Evolutionary conservation across 1,140 invertebrate genomes (phyloP), one percentile per base, ranked within the genome.

Genomic region (Subanguina moxae): DNA sequence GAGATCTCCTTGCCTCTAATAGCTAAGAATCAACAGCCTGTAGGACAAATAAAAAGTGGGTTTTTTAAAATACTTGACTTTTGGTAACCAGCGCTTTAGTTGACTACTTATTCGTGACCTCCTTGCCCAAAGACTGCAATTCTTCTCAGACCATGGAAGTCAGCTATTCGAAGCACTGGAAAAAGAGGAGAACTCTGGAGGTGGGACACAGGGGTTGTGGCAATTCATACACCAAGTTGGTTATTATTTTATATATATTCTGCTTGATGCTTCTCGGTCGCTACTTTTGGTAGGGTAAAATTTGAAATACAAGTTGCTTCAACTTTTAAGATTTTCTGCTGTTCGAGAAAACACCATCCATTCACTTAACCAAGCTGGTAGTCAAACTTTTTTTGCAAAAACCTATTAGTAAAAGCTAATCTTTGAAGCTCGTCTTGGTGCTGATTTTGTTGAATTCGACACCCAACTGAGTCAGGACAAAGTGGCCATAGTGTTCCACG

Each of bases 391-490:
- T 38, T 38, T 38, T 3, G 11, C 3, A 38, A 38, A 38, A 11
- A 5, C 3, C 11, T 38, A 11, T 11, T 38, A 11, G 3, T 38
- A 38, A 38, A 11, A 5, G 3, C 32, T 11, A 38, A 38, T 38
- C 11, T 5, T 38, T 38, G 3, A n/a, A 38, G 32, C 79, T 15
- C 65, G 71, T 38, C 69, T 75, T 17, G 80, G 80, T 19, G 80
- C 80, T 0, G 80, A 82, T 61, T 82, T 74, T 64, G 81, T 83
- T 3, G 81, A 82, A 63, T 82, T 83, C 43, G 81, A 82, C 65
- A 79, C 82, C 0, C 81, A 82, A 48, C 57, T 82, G 38, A 83
- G 77, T 5, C 81, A 82, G 21, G 58, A 61, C 28, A 61, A 76
- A 45, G 65, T 66, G 1, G 76, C 80, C 21, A 74, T 82, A 19